phyloP scores from a whole-genome alignment of 2,888 invertebrate species.

The Sarcophaga subvicina region DNA sequence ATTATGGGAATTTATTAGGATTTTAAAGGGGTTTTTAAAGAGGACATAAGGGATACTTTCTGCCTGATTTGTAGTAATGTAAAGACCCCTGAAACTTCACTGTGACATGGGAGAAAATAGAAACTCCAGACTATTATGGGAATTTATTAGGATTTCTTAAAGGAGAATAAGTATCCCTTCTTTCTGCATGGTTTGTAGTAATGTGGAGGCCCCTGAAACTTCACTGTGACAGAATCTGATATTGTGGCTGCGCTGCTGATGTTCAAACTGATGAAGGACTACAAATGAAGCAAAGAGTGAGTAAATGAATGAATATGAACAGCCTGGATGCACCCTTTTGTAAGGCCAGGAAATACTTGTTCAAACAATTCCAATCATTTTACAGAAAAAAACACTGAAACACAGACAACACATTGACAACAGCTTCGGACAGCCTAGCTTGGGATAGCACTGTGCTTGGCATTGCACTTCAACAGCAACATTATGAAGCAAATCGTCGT shows the following conservation, averaged over 20 bases:
- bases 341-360: constrained; percentile 53
- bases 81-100: too few relatives aligned
- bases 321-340: constrained; percentile 54
- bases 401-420: neutral
- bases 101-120: too few relatives aligned
- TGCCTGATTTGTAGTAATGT: too few relatives aligned
- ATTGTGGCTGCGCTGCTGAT: neutral
- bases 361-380: neutral
- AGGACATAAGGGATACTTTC: too few relatives aligned
- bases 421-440: neutral
- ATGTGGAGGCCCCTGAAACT: too few relatives aligned
- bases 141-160: too few relatives aligned
- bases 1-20: too few relatives aligned
- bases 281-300: neutral
- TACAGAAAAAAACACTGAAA: neutral
- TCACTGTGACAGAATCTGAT: neutral
- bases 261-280: neutral
- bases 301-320: constrained; percentile 44
- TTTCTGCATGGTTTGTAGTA: too few relatives aligned
- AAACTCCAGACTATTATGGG: too few relatives aligned
- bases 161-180: too few relatives aligned
- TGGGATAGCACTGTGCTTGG: too few relatives aligned
- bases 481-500: neutral
- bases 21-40: too few relatives aligned
- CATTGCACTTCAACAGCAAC: neutral